These are phyloP conservation scores for Chironomus striatipennis DNA, from an alignment of 1,140 invertebrate genomes.

Conservation along the genomic window DNA sequence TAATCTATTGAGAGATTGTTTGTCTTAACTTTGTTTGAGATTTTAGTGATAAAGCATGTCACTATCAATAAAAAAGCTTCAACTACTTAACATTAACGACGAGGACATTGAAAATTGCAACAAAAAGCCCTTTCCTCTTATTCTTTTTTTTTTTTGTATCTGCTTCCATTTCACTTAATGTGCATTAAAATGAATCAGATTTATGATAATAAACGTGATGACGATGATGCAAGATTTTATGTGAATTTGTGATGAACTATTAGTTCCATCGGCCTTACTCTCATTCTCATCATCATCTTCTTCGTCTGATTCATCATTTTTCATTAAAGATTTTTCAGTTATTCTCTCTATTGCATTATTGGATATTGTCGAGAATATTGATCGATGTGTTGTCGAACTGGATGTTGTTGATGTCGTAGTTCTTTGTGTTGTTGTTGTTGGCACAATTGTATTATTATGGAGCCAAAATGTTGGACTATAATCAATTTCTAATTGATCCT, in stretches of 20 bases:
- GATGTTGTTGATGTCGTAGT: conserved; percentile 58
- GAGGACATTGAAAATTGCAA: conserved; percentile 7
- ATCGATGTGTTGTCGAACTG: conserved; percentile 46
- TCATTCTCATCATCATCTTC: not conserved
- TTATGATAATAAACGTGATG: not conserved
- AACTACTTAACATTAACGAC: conserved; percentile 8
- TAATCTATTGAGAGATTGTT: no score
- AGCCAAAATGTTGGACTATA: conserved; percentile 65
- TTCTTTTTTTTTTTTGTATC: no score
- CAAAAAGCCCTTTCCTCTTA: not conserved
- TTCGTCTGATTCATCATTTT: not conserved
- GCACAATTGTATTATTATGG: conserved; percentile 61
- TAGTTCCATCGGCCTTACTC: not conserved
- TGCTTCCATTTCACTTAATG: no score
- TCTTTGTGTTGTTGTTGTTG: conserved; percentile 65
- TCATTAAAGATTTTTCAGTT: not conserved
- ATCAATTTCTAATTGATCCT: conserved; percentile 39
- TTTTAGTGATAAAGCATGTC: not conserved
- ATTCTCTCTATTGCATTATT: not conserved
- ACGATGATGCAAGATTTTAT: not conserved
- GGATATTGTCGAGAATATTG: not conserved
- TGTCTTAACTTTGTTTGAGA: no score
- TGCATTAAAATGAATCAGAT: no score
- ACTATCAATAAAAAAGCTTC: not conserved
- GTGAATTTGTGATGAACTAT: not conserved